Evolutionary conservation across 2,888 invertebrate genomes (phyloP).

Genomic region (Agriopis aurantiaria): DNA sequence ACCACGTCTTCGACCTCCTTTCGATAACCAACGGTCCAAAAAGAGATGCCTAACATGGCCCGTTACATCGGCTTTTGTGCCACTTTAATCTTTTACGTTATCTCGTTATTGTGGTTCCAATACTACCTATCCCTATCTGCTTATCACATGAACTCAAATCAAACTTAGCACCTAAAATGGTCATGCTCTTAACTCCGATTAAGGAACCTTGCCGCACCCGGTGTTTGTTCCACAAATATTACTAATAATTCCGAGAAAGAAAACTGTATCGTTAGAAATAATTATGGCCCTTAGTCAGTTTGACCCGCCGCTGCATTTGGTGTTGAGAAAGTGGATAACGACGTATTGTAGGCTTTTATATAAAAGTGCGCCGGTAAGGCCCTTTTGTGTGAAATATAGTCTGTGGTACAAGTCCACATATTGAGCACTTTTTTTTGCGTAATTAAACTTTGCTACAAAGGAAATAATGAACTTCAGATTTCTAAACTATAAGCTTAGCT

Average conservation of each 20-base stretch:
- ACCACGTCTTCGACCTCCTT: too few relatives aligned
- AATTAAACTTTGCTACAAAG: too few relatives aligned
- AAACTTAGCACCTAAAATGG: constrained; percentile 1
- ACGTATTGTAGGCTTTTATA: constrained; percentile 22
- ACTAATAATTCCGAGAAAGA: constrained; percentile 31
- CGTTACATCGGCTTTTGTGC: too few relatives aligned
- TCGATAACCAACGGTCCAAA: too few relatives aligned
- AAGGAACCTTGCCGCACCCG: constrained; percentile 12
- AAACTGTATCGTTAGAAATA: constrained; percentile 28
- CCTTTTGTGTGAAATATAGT: constrained; percentile 4
- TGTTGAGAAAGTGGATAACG: constrained; percentile 32
- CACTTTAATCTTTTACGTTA: too few relatives aligned
- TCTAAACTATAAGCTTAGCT: too few relatives aligned
- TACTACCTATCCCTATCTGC: not conserved
- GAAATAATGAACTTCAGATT: too few relatives aligned
- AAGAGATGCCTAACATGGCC: too few relatives aligned
- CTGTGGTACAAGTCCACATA: not conserved
- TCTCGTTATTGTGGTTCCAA: too few relatives aligned
- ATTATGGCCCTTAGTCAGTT: constrained; percentile 8
- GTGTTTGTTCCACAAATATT: constrained; percentile 30
- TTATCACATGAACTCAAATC: constrained; percentile 6
- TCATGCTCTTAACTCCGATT: constrained; percentile 1
- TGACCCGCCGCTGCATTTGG: constrained; percentile 31
- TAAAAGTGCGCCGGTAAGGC: not conserved
- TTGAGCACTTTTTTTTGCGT: too few relatives aligned